phyloP scores from a whole-genome alignment of 2,113 vertebrate species.

The Leptobrachium leishanense region DNA sequence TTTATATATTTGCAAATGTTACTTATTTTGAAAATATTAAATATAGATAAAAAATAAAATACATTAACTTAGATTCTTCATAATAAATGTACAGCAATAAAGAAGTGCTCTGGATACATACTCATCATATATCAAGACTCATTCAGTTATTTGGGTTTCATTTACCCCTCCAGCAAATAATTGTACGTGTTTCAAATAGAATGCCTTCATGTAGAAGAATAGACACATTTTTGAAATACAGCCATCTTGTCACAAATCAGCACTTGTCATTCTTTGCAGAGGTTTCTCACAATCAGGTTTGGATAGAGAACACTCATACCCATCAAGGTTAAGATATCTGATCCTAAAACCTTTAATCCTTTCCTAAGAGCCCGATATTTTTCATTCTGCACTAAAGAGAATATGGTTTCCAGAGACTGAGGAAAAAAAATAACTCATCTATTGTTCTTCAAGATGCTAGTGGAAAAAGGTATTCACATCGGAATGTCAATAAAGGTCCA shows the following conservation, averaged over 20 bases:
- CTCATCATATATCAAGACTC: constrained; percentile 65
- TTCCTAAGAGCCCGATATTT: constrained; percentile 21
- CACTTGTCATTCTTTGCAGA: constrained; percentile 58
- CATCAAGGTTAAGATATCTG: constrained; percentile 53
- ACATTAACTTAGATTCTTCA: too few relatives aligned
- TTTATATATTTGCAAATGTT: too few relatives aligned
- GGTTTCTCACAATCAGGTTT: constrained; percentile 63
- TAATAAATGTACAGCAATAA: too few relatives aligned
- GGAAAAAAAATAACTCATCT: constrained; percentile 17
- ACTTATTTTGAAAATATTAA: too few relatives aligned
- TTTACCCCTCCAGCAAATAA: constrained; percentile 67
- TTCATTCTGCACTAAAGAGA: neutral
- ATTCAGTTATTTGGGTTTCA: constrained; percentile 64
- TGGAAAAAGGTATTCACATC: neutral
- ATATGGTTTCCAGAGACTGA: constrained; percentile 15
- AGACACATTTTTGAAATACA: constrained; percentile 61
- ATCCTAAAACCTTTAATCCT: constrained; percentile 40
- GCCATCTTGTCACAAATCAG: constrained; percentile 67
- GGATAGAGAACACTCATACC: constrained; percentile 60
- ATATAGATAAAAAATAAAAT: too few relatives aligned
- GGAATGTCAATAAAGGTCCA: neutral
- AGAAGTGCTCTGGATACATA: constrained; percentile 31
- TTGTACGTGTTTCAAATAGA: constrained; percentile 59
- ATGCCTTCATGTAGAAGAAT: constrained; percentile 71
- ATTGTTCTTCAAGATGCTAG: constrained; percentile 9